A percentile compares a stretch with the other conserved stretches of the same genome.
Conservation (phyloP, 2,797 vertebrate genomes). For the Oceanodroma leucorhoa region DNA sequence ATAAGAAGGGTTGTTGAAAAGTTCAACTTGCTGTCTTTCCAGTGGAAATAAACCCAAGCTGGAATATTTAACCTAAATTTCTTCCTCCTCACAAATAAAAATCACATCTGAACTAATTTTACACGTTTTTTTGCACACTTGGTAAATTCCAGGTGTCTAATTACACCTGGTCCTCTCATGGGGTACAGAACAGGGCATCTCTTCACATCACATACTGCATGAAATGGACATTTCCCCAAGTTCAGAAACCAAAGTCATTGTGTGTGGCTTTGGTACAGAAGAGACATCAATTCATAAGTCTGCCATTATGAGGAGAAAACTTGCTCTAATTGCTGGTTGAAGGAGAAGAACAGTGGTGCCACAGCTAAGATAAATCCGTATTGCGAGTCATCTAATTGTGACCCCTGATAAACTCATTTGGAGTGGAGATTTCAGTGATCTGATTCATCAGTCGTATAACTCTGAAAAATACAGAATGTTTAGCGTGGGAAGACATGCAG, state of each 20-base stretch:
- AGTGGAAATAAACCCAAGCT: neutral
- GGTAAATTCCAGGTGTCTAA: neutral
- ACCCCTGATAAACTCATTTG: neutral
- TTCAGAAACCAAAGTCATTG: neutral
- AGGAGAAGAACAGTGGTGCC: neutral
- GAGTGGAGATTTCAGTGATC: neutral
- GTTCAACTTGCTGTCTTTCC: neutral
- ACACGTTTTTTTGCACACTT: fast-evolving
- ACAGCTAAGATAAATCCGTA: neutral
- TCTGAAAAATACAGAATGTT: neutral
- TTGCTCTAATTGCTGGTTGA: neutral
- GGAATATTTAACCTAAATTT: neutral
- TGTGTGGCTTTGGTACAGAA: neutral
- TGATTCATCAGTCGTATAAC: neutral
- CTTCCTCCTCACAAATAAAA: neutral
- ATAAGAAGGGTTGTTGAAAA: neutral
- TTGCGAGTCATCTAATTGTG: neutral
- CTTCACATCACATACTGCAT: neutral
- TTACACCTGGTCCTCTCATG: neutral
- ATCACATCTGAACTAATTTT: neutral
- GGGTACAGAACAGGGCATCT: neutral
- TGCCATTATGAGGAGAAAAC: neutral
- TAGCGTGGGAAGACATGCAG: neutral
- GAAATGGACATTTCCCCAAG: neutral
- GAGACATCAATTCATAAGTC: neutral